Evolutionary conservation across 1,140 invertebrate species (phyloP).

Genomic region (Bombus fervidus): DNA sequence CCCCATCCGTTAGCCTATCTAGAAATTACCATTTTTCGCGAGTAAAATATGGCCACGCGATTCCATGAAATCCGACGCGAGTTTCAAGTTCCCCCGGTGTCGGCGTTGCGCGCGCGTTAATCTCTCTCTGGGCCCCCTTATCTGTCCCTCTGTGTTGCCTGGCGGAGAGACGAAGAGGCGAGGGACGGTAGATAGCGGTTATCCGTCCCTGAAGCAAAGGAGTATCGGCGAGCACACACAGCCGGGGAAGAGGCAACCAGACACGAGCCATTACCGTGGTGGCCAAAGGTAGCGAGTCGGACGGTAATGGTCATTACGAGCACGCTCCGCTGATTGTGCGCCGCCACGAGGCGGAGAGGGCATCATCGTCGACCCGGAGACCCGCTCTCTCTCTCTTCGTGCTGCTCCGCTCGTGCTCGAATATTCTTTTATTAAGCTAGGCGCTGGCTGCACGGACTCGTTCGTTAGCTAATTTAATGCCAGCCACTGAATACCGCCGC

Average conservation of each 20-base stretch:
- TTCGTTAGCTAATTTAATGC: constrained; percentile 80
- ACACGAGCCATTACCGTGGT: constrained; percentile 79
- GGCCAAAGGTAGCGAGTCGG: constrained; percentile 75
- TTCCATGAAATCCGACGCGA: constrained; percentile 50
- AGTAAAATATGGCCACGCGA: constrained; percentile 45
- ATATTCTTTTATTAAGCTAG: constrained; percentile 79
- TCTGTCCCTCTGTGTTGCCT: constrained; percentile 23
- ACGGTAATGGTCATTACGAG: constrained; percentile 82
- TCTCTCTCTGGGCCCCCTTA: constrained; percentile 32
- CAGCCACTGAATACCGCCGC: constrained; percentile 58
- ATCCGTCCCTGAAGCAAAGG: constrained; percentile 61
- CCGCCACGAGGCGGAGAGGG: constrained; percentile 77
- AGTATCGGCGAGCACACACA: constrained; percentile 57
- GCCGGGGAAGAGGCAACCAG: constrained; percentile 62
- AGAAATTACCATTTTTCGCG: constrained; percentile 38
- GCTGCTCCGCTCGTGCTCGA: constrained; percentile 48
- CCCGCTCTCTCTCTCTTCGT: constrained; percentile 72
- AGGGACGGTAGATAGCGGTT: constrained; percentile 55
- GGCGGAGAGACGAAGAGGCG: neutral
- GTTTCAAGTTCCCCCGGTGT: constrained; percentile 38
- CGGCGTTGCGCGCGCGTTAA: constrained; percentile 43
- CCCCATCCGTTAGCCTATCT: constrained; percentile 37
- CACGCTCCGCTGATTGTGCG: constrained; percentile 81
- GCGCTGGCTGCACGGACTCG: constrained; percentile 69
- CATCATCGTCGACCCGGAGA: constrained; percentile 81